Conservation (phyloP, 2,113 vertebrate genomes). For the Festucalex cinctus region DNA sequence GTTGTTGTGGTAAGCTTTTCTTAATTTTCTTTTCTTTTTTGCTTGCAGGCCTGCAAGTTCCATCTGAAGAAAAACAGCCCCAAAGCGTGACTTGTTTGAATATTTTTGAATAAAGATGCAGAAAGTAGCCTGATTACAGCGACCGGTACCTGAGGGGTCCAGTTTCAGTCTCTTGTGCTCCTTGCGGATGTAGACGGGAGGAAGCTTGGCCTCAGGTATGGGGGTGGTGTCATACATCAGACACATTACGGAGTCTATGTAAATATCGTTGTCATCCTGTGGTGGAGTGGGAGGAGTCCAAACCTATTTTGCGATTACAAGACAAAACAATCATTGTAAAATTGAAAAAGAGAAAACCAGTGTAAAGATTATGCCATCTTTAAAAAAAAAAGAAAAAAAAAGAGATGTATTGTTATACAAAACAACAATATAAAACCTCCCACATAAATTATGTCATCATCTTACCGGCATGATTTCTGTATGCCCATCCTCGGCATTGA, state of each 20-base stretch:
- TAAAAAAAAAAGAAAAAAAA: neutral
- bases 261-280: constrained; percentile 91
- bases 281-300: constrained; percentile 93
- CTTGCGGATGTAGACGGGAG: constrained; percentile 86
- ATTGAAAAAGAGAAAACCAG: neutral
- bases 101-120: neutral
- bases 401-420: no score
- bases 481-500: constrained; percentile 82
- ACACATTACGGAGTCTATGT: constrained; percentile 91
- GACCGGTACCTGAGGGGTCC: constrained; percentile 79
- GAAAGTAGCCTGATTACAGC: neutral
- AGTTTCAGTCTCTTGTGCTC: constrained; percentile 88
- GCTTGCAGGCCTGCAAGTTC: no score
- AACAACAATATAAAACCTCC: no score
- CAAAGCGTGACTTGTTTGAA: no score
- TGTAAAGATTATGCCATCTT: no score
- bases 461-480: constrained; percentile 90
- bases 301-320: constrained; percentile 65
- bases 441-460: neutral
- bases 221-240: constrained; percentile 87
- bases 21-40: no score
- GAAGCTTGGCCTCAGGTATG: constrained; percentile 86
- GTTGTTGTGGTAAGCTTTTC: no score
- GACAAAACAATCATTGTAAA: neutral
- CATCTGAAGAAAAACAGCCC: no score